These are phyloP conservation scores for Echinops telfairi DNA, from an alignment of 2,113 vertebrate species.

Conservation along the genomic window DNA sequence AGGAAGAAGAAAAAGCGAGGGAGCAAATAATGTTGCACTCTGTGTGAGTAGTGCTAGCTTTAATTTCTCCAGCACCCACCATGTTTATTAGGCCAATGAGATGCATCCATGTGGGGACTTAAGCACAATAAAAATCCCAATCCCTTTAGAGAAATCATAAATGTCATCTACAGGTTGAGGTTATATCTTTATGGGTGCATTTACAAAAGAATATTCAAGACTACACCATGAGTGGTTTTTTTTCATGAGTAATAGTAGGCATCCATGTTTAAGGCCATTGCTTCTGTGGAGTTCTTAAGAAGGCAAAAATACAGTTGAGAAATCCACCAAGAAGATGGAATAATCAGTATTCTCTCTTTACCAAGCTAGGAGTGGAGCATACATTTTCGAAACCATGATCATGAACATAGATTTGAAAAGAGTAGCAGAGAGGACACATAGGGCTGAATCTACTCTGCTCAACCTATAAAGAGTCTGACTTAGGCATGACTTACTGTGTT, in stretches of 20 bases:
- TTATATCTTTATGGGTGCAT: neutral
- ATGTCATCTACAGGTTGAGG: neutral
- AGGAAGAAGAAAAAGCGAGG: neutral
- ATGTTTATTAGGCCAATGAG: neutral
- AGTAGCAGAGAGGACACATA: no score
- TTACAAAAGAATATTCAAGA: neutral
- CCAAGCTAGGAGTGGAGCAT: neutral
- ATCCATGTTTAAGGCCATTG: neutral
- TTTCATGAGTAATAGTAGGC: neutral
- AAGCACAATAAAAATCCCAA: neutral
- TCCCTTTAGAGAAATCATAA: neutral
- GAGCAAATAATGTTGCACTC: neutral
- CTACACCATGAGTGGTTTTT: neutral
- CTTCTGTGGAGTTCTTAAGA: neutral
- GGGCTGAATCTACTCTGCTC: neutral
- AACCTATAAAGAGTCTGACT: neutral
- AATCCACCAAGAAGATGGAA: neutral
- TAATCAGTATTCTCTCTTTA: neutral
- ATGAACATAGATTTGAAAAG: neutral
- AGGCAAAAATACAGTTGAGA: neutral
- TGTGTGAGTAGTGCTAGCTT: neutral
- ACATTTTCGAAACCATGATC: neutral
- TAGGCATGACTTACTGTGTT: neutral
- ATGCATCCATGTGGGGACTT: neutral
- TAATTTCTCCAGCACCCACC: neutral